Conservation (phyloP, 1,140 invertebrate genomes). For the Pachypsylla venusta region DNA sequence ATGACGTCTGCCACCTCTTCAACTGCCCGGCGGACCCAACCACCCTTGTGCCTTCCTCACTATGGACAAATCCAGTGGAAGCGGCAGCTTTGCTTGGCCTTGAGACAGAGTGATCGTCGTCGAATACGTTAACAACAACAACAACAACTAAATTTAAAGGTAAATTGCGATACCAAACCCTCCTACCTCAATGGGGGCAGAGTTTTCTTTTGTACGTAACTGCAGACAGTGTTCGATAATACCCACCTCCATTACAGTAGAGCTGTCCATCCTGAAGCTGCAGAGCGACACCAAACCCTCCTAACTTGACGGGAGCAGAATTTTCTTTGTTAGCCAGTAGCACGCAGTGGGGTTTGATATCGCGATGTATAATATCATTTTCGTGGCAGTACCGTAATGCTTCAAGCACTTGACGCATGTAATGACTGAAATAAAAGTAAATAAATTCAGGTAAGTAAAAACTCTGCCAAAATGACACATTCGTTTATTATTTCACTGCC, state of each 20-base stretch:
- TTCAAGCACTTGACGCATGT: constrained; percentile 92
- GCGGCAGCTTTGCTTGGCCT: too few relatives aligned
- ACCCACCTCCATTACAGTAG: constrained; percentile 48
- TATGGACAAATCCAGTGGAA: too few relatives aligned
- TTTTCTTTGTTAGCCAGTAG: constrained; percentile 89
- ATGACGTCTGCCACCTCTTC: too few relatives aligned
- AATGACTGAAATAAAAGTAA: constrained; percentile 56
- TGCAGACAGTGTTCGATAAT: constrained; percentile 63
- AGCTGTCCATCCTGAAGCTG: constrained; percentile 65
- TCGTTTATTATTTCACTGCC: too few relatives aligned
- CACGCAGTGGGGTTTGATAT: constrained; percentile 90
- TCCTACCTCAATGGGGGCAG: constrained; percentile 91
- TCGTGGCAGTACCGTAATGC: constrained; percentile 92
- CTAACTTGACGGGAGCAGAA: constrained; percentile 93
- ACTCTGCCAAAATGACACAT: too few relatives aligned
- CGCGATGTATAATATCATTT: constrained; percentile 91
- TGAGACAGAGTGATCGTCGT: too few relatives aligned
- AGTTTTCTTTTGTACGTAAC: constrained; percentile 89
- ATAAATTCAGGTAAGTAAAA: neutral
- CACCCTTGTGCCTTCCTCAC: too few relatives aligned
- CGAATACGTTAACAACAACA: too few relatives aligned
- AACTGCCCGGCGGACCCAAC: too few relatives aligned
- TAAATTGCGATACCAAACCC: constrained; percentile 96
- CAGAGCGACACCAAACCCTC: constrained; percentile 93
- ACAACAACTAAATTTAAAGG: too few relatives aligned